Conservation (phyloP, 2,113 vertebrate genomes). For the Prolemur simus region DNA sequence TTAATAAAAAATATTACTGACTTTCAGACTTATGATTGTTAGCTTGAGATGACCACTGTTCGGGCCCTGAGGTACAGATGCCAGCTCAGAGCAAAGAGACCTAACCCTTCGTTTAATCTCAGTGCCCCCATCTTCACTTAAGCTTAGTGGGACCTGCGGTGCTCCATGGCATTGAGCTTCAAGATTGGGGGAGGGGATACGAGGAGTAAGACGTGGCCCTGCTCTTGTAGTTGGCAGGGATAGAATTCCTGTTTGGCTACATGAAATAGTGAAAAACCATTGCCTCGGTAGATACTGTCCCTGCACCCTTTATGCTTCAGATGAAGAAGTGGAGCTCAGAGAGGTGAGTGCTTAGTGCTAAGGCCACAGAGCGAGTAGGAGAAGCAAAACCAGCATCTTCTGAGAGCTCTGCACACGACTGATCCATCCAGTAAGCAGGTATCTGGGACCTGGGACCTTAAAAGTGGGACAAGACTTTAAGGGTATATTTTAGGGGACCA, state of each 20-base stretch:
- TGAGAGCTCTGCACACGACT: rapidly evolving
- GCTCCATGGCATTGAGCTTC: no score
- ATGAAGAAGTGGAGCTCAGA: not conserved
- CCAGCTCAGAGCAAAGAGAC: not conserved
- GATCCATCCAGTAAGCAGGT: rapidly evolving
- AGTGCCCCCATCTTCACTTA: not conserved
- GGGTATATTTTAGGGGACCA: rapidly evolving
- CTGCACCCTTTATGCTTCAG: not conserved
- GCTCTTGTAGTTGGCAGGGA: not conserved
- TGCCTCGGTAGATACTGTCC: not conserved
- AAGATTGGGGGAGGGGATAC: not conserved
- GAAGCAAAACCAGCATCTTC: not conserved
- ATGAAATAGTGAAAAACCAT: not conserved
- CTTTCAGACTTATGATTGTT: not conserved
- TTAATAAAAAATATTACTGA: not conserved
- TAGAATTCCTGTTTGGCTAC: not conserved
- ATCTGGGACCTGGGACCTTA: rapidly evolving
- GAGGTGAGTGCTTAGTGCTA: rapidly evolving
- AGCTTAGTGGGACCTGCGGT: rapidly evolving
- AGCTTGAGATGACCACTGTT: rapidly evolving
- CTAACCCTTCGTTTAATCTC: rapidly evolving
- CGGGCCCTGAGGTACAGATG: rapidly evolving
- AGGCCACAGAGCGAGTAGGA: rapidly evolving
- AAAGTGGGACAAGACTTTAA: rapidly evolving
- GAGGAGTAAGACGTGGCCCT: rapidly evolving